Percentiles rank a stretch among this genome's conserved stretches.
Conservation (phyloP, 1,140 invertebrate genomes). For the Battus philenor region DNA sequence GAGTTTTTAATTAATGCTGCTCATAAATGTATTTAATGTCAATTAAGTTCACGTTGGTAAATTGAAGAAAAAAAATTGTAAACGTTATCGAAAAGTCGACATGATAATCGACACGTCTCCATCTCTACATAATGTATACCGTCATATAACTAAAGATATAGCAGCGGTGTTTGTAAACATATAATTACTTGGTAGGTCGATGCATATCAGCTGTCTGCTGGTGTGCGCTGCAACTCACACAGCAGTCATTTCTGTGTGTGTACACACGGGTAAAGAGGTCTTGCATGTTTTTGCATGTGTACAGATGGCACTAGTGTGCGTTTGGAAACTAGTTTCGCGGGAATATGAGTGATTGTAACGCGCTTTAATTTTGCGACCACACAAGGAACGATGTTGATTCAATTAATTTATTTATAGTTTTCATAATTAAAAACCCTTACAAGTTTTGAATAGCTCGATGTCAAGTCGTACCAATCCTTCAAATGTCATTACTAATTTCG, state of each 20-base stretch:
- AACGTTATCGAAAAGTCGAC: conserved; percentile 13
- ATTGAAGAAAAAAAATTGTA: not conserved
- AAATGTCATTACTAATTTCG: no score
- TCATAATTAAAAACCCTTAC: not conserved
- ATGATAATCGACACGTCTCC: conserved; percentile 25
- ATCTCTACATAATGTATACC: conserved; percentile 38
- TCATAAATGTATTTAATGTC: no score
- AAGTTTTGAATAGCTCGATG: no score
- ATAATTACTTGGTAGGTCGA: conserved; percentile 72
- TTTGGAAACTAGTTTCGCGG: conserved; percentile 52
- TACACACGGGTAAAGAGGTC: conserved; percentile 3
- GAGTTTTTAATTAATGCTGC: no score
- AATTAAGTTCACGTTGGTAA: not conserved
- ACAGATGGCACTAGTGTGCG: conserved; percentile 22
- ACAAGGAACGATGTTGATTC: conserved; percentile 41
- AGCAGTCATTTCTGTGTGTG: conserved; percentile 7
- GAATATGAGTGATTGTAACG: conserved; percentile 55
- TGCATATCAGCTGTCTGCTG: conserved; percentile 56
- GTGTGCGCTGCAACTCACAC: conserved; percentile 23
- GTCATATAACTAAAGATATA: conserved; percentile 38
- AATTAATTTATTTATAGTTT: conserved; percentile 40
- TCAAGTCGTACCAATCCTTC: no score
- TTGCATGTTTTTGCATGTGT: conserved; percentile 11
- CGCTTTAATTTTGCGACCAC: conserved; percentile 53
- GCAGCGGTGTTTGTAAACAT: conserved; percentile 64